Evolutionary conservation across 2,797 vertebrate genomes (phyloP).

Genomic region (Argya squamiceps): DNA sequence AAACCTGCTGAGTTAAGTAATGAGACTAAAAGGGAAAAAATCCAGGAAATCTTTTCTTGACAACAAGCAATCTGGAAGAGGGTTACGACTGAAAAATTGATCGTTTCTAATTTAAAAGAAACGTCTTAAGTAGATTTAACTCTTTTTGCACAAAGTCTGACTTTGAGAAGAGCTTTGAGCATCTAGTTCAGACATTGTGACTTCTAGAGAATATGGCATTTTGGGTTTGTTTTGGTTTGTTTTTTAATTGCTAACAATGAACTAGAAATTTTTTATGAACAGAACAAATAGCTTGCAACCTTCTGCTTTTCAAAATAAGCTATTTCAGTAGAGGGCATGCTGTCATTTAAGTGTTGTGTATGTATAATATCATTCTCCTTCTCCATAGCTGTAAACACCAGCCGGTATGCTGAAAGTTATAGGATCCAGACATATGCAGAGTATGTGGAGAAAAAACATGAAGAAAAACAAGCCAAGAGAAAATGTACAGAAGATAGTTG

Average conservation of each 20-base stretch:
- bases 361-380: constrained; percentile 3
- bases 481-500: constrained; percentile 89
- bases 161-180: background rate
- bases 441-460: constrained; percentile 85
- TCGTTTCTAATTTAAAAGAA: constrained; percentile 33
- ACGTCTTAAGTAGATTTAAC: background rate
- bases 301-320: background rate
- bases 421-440: constrained; percentile 96
- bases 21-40: constrained; percentile 62
- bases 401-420: constrained; percentile 96
- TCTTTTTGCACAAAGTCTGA: background rate
- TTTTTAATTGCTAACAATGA: background rate
- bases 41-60: constrained; percentile 38
- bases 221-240: background rate
- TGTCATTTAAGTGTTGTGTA: background rate
- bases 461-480: constrained; percentile 80
- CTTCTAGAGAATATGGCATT: background rate
- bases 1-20: constrained; percentile 66
- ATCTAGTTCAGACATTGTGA: background rate
- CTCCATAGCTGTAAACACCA: constrained; percentile 92
- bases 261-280: background rate
- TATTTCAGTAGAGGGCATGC: background rate
- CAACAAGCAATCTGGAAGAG: constrained; percentile 57
- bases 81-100: background rate
- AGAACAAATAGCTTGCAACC: background rate